Conservation (phyloP, 2,113 vertebrate genomes). For the Panthera uncia region DNA sequence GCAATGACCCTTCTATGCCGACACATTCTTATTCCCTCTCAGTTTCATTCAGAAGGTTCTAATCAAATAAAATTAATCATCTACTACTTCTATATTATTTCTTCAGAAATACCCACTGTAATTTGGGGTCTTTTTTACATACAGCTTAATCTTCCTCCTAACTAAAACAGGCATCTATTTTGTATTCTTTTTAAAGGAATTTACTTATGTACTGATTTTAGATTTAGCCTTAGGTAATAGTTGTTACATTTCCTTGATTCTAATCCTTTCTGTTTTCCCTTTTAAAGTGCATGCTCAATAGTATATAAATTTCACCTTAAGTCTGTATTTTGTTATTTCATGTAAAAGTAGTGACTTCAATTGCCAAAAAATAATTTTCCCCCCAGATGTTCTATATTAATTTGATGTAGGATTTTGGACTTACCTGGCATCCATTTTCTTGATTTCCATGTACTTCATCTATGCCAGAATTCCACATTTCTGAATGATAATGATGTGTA, state of each 20-base stretch:
- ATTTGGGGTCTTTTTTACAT: neutral
- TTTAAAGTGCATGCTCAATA: neutral
- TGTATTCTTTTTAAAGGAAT: neutral
- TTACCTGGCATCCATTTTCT: neutral
- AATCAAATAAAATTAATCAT: neutral
- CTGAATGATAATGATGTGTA: neutral
- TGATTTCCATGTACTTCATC: neutral
- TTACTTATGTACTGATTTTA: neutral
- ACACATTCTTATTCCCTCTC: neutral
- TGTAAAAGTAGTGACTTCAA: neutral
- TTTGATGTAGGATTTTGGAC: neutral
- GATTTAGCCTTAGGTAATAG: neutral
- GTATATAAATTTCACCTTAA: constrained; percentile 1
- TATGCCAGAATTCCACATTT: constrained; percentile 15
- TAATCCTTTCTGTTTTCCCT: neutral
- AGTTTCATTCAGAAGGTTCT: neutral
- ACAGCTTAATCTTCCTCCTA: neutral
- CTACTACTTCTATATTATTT: neutral
- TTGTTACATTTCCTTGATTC: neutral
- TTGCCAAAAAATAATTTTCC: neutral
- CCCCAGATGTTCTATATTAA: constrained; percentile 19
- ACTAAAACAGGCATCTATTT: neutral
- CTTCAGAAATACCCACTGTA: neutral
- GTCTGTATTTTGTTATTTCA: neutral
- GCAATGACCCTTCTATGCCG: neutral